Percentiles rank a stretch among this genome's conserved stretches.
Conservation (phyloP, 2,888 invertebrate species). For the Callyntrura guangdongensis region DNA sequence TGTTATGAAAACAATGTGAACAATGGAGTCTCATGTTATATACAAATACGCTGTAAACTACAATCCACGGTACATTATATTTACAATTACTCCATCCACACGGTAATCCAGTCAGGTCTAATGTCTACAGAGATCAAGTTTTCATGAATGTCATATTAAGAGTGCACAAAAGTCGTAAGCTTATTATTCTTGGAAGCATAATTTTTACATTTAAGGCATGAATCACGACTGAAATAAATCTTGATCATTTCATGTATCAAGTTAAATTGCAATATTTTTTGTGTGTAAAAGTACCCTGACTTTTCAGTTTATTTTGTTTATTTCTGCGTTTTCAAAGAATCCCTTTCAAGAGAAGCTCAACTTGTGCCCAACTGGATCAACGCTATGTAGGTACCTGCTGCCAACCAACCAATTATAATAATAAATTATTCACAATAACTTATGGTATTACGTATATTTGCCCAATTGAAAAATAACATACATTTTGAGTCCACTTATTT, state of each 20-base stretch:
- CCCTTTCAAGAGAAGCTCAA: background rate
- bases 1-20: constrained; percentile 4
- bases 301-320: background rate
- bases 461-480: constrained; percentile 9
- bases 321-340: background rate
- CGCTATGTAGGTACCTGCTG: background rate
- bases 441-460: background rate
- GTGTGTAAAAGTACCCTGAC: background rate
- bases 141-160: constrained; percentile 53
- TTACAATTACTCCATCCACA: constrained; percentile 1
- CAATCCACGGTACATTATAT: background rate
- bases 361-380: background rate
- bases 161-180: background rate
- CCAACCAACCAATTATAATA: background rate
- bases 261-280: constrained; percentile 18
- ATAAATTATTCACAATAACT: background rate
- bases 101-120: constrained; percentile 34
- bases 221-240: constrained; percentile 57
- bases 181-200: constrained; percentile 59
- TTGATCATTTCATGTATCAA: constrained; percentile 29
- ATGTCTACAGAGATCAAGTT: constrained; percentile 39
- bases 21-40: background rate
- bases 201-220: constrained; percentile 54
- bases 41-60: background rate
- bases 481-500: background rate